Evolutionary conservation across 2,888 invertebrate species (phyloP).

Genomic region (Pristionchus exspectatus): DNA sequence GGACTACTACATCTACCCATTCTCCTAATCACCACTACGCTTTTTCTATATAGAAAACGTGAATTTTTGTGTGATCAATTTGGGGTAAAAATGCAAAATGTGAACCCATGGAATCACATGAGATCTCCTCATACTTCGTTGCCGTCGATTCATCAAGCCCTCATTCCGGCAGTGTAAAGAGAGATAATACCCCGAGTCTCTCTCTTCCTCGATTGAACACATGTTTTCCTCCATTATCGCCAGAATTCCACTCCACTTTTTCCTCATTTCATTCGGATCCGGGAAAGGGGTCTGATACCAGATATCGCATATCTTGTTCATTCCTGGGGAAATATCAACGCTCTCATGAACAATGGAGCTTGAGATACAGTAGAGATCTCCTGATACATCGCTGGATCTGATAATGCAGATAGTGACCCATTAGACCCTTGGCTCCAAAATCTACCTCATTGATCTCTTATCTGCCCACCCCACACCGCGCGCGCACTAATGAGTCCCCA

Average conservation of each 20-base stretch:
- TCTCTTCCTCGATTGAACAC: slow-evolving; percentile 9
- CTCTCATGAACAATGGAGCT: too few species aligned
- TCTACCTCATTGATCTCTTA: slow-evolving; percentile 18
- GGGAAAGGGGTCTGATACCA: neutral
- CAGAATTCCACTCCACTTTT: slow-evolving; percentile 1
- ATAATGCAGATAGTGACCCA: slow-evolving; percentile 31
- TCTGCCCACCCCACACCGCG: neutral
- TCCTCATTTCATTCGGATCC: neutral
- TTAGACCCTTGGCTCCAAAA: neutral
- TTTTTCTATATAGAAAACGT: neutral
- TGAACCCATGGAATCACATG: neutral
- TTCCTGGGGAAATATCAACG: too few species aligned
- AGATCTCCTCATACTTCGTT: neutral
- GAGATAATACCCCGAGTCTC: neutral
- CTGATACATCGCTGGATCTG: neutral
- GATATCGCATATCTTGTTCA: too few species aligned
- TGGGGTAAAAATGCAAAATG: neutral
- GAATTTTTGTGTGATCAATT: neutral
- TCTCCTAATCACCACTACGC: neutral
- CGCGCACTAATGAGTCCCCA: slow-evolving; percentile 35
- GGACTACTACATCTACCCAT: neutral
- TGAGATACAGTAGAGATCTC: too few species aligned
- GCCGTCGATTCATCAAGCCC: neutral
- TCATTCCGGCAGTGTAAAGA: neutral
- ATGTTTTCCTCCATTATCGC: slow-evolving; percentile 43